A percentile compares a stretch with the other conserved stretches of the same genome.
These are phyloP conservation scores for Uloborus diversus DNA, from an alignment of 1,140 invertebrate genomes.

Conservation along the genomic window DNA sequence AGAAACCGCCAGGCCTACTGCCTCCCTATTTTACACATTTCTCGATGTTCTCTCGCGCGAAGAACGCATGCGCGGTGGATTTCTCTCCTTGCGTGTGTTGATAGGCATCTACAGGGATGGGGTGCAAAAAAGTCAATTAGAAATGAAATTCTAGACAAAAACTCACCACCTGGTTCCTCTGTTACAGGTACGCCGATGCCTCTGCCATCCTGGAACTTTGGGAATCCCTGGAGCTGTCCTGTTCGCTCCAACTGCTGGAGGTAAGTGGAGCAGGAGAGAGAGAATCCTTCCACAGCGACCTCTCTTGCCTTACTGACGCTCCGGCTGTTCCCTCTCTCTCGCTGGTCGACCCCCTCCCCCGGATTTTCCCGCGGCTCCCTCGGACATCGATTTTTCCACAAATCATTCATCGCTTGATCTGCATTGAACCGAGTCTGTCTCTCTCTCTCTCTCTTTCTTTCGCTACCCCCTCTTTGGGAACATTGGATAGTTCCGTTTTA, in stretches of 20 bases:
- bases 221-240: constrained; percentile 74
- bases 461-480: too few relatives aligned
- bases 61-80: neutral
- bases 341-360: neutral
- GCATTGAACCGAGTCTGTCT: constrained; percentile 27
- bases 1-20: neutral
- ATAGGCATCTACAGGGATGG: neutral
- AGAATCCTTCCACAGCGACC: constrained; percentile 14
- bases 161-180: neutral
- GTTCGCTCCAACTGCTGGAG: constrained; percentile 58
- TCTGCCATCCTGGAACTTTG: constrained; percentile 76
- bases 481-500: too few relatives aligned
- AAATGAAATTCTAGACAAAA: neutral
- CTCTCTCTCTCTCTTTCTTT: neutral
- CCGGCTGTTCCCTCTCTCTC: neutral
- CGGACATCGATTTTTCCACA: constrained; percentile 52
- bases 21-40: neutral
- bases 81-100: neutral
- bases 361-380: neutral
- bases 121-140: neutral
- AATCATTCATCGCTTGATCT: constrained; percentile 52
- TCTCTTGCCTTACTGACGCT: constrained; percentile 7
- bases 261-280: constrained; percentile 16
- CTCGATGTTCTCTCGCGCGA: too few relatives aligned
- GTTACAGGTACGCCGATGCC: constrained; percentile 64